These are phyloP conservation scores for Idris sp. DNA, from an alignment of 1,140 invertebrate genomes.

Conservation along the genomic window DNA sequence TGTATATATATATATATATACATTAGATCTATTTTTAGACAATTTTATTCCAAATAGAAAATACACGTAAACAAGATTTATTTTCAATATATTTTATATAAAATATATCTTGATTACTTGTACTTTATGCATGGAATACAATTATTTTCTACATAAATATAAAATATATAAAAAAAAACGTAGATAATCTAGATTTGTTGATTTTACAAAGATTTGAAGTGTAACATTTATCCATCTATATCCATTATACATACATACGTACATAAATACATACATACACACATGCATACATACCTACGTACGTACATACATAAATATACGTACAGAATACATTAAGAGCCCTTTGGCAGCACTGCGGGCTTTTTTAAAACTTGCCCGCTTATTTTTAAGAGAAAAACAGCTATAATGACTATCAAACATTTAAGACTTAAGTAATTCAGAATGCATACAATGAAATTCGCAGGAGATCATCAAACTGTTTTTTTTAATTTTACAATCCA, in stretches of 20 bases:
- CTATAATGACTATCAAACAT: slow-evolving; percentile 65
- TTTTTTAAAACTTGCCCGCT: slow-evolving; percentile 41
- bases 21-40: too few species aligned
- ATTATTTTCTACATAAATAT: too few species aligned
- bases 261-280: slow-evolving; percentile 33
- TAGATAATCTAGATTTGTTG: too few species aligned
- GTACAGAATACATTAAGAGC: slow-evolving; percentile 66
- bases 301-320: slow-evolving; percentile 61
- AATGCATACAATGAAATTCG: slow-evolving; percentile 70
- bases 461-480: slow-evolving; percentile 37
- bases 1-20: too few species aligned
- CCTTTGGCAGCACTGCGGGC: slow-evolving; percentile 71
- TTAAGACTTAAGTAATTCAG: slow-evolving; percentile 52
- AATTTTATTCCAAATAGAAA: too few species aligned
- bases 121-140: too few species aligned
- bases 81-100: too few species aligned
- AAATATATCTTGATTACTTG: too few species aligned
- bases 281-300: slow-evolving; percentile 22
- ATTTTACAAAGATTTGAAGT: too few species aligned
- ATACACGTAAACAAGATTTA: too few species aligned
- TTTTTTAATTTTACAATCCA: slow-evolving; percentile 17
- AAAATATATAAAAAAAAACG: too few species aligned
- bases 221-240: slow-evolving; percentile 63
- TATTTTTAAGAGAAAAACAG: slow-evolving; percentile 65
- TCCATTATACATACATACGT: slow-evolving; percentile 45